These are phyloP conservation scores for Amiota minor DNA, from an alignment of 2,888 invertebrate species.

Conservation along the genomic window DNA sequence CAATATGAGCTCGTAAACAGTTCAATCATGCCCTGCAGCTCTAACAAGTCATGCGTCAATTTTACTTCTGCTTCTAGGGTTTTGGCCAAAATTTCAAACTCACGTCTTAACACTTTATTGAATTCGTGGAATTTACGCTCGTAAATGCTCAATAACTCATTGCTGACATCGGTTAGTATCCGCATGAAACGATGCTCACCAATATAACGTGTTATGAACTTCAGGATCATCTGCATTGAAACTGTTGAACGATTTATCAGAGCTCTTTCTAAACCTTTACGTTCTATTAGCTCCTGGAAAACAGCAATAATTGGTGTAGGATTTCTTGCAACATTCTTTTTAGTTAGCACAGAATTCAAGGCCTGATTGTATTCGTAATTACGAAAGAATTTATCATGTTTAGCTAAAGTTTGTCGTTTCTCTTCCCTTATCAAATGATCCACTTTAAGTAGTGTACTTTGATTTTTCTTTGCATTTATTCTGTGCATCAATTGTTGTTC, in stretches of 20 bases:
- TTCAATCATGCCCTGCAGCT: conserved; percentile 81
- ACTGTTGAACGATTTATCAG: conserved; percentile 82
- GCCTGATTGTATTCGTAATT: conserved; percentile 89
- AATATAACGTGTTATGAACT: conserved; percentile 84
- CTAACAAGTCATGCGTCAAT: conserved; percentile 78
- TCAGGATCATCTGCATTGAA: conserved; percentile 79
- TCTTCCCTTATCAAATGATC: conserved; percentile 74
- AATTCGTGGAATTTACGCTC: conserved; percentile 79
- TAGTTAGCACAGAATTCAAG: conserved; percentile 80
- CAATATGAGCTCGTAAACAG: conserved; percentile 77
- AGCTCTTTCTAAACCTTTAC: conserved; percentile 85
- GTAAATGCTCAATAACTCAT: conserved; percentile 84
- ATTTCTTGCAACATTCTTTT: conserved; percentile 77
- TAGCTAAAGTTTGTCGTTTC: conserved; percentile 75
- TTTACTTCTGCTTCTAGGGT: conserved; percentile 81
- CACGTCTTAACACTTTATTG: conserved; percentile 77
- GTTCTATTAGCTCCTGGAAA: conserved; percentile 89
- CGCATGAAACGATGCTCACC: conserved; percentile 84
- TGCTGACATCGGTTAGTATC: conserved; percentile 82
- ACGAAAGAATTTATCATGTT: conserved; percentile 74
- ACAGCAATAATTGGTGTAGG: conserved; percentile 87
- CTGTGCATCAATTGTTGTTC: conserved; percentile 49
- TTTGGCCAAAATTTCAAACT: conserved; percentile 78
- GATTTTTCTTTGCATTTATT: conserved; percentile 76
- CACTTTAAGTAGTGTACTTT: conserved; percentile 63